Base-by-base conservation (phyloP, 2,888 invertebrate genomes). In the Penaeus monodon region DNA sequence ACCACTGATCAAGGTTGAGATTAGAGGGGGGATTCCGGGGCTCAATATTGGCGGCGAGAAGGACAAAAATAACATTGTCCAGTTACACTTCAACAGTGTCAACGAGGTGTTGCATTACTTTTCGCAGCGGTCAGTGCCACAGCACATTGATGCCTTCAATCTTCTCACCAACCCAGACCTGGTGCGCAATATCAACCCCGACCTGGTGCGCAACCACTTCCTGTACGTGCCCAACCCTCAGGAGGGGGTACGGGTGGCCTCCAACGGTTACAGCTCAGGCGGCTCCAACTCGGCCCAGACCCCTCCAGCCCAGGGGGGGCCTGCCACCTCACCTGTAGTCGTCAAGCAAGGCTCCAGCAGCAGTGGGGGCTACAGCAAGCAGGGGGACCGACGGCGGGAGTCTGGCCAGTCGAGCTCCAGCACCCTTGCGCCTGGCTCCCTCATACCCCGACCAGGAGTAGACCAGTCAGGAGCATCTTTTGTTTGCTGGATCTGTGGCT, bases 391-490 rank as follows among this genome's bases (percentile, higher is more conserved):
- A 64, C 81, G 89, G 63, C 84, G 89, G n/a, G 89, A 89, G 20
- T 66, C 76, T 12, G 77, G 83, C 24, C 83, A 87, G 65, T 70
- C 70, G 14, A 70, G 22, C 70, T 29, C 27, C 24, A 74, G 83
- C 74, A 73, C 77, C 29, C 57, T 86, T 73, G 78, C 88, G 24
- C 88, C 89, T n/a, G 88, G 88, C 14, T 49, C 89, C 84, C 81
- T 90, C 81, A 74, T 90, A 81, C 85, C 89, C 82, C 74, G 29
- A 96, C 94, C 93, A 96, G 96, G 92, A 96, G 96, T 92, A 96
- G 96, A 0, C 96, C 96, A 92, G 96, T 96, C 92, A 95, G 95
- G 92, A 95, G 96, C 95, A 96, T 96, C 0, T 96, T 96, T 92
- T 95, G 96, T 0, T 29, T 90, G 89, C 70, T 90, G 89, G 89